Evolutionary conservation across 2,888 invertebrate species (phyloP).

Genomic region (Scotopteryx bipunctaria): DNA sequence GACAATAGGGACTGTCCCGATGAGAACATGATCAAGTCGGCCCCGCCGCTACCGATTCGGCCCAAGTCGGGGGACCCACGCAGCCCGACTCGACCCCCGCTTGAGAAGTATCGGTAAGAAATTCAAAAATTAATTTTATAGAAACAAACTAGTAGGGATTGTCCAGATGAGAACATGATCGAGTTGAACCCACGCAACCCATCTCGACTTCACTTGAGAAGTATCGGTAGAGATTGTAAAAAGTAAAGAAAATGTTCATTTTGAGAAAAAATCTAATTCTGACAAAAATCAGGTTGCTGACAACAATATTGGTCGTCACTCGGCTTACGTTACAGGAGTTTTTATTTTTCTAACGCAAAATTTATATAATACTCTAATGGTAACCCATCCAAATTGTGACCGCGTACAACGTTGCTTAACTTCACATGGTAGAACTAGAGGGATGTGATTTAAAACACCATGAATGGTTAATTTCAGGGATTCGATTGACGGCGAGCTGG

Average conservation of each 20-base stretch:
- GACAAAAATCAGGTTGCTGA: too few relatives aligned
- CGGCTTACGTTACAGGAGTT: too few relatives aligned
- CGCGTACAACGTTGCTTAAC: too few relatives aligned
- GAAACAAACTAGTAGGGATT: slow-evolving; percentile 50
- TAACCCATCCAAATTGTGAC: too few relatives aligned
- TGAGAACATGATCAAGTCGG: slow-evolving; percentile 66
- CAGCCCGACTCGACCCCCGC: slow-evolving; percentile 62
- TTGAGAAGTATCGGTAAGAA: slow-evolving; percentile 63
- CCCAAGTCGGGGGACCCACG: slow-evolving; percentile 74
- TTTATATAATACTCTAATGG: too few relatives aligned
- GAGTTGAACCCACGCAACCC: slow-evolving; percentile 74
- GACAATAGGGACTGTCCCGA: slow-evolving; percentile 57
- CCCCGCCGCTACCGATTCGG: slow-evolving; percentile 67
- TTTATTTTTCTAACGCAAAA: too few relatives aligned
- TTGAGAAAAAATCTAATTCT: too few relatives aligned
- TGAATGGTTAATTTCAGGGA: slow-evolving; percentile 52
- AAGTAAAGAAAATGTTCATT: too few relatives aligned
- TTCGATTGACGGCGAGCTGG: slow-evolving; percentile 77
- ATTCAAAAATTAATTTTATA: background rate
- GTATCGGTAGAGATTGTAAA: too few relatives aligned
- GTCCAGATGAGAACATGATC: slow-evolving; percentile 58
- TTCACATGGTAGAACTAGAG: too few relatives aligned
- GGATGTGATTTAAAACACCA: background rate
- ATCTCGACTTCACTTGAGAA: slow-evolving; percentile 59
- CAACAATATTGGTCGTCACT: too few relatives aligned